These are phyloP conservation scores for Pseudorasbora parva DNA, from an alignment of 2,113 vertebrate genomes.

Conservation along the genomic window DNA sequence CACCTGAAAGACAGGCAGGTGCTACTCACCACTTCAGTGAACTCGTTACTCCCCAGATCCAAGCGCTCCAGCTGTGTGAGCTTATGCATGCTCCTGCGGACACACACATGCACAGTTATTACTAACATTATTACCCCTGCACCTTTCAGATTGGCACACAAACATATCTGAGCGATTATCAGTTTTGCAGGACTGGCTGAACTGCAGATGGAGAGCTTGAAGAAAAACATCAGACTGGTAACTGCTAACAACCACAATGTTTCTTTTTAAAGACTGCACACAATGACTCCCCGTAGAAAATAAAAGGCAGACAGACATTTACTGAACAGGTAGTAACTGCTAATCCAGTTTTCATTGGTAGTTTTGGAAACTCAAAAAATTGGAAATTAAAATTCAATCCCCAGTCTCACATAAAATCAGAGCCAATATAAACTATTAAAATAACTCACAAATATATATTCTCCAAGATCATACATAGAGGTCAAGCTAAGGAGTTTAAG, in stretches of 20 bases:
- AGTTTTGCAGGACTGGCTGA: background rate
- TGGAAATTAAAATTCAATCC: background rate
- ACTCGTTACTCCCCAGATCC: slow-evolving; percentile 99
- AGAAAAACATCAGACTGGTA: background rate
- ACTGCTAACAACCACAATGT: background rate
- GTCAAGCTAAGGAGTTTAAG: background rate
- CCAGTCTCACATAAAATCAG: background rate
- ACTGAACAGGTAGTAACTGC: background rate
- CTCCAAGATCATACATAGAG: background rate
- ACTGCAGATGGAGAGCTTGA: background rate
- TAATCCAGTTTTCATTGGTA: slow-evolving; percentile 1
- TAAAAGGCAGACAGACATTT: background rate
- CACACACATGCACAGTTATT: slow-evolving; percentile 37
- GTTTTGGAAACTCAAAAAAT: slow-evolving; percentile 14
- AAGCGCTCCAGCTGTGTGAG: slow-evolving; percentile 94
- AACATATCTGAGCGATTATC: background rate
- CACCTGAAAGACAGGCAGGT: slow-evolving; percentile 39
- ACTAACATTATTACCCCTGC: slow-evolving; percentile 3
- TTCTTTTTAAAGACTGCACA: background rate
- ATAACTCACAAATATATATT: background rate
- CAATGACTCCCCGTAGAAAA: background rate
- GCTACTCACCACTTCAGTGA: slow-evolving; percentile 86
- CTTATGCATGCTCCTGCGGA: slow-evolving; percentile 94
- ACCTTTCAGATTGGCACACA: background rate
- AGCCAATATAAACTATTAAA: background rate